phyloP scores from a whole-genome alignment of 2,113 vertebrate genomes.

The Catharus bicknelli region DNA sequence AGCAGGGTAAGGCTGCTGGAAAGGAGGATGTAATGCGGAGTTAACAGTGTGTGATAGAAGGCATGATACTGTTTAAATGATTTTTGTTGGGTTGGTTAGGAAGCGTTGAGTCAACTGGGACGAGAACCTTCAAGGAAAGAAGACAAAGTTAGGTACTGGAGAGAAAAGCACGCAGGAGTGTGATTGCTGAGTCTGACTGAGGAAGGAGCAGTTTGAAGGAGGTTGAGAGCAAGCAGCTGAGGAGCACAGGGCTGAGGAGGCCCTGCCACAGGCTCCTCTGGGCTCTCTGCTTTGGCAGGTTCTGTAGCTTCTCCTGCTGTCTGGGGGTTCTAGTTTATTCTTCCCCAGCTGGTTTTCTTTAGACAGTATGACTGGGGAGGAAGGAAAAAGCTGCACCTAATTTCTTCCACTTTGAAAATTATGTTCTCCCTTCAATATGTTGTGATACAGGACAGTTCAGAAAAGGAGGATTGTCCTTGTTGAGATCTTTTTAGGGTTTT shows the following conservation, averaged over 20 bases:
- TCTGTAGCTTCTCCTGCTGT: neutral
- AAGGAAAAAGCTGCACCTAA: neutral
- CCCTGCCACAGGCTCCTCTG: neutral
- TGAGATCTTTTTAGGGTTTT: neutral
- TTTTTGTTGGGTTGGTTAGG: neutral
- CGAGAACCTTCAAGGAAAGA: neutral
- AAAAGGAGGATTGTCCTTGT: neutral
- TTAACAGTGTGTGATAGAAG: neutral
- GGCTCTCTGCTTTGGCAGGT: neutral
- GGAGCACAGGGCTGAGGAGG: neutral
- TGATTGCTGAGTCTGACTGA: fast-evolving
- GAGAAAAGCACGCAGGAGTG: neutral
- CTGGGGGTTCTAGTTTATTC: neutral
- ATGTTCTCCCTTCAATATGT: neutral
- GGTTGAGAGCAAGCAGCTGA: neutral
- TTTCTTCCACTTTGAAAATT: neutral
- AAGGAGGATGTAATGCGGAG: neutral
- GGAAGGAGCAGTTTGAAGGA: neutral
- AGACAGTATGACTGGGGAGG: neutral
- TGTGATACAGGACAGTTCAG: neutral
- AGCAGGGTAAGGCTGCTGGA: neutral
- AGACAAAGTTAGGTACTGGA: neutral
- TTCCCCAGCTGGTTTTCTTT: neutral
- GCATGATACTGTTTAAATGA: neutral
- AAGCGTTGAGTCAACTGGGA: neutral